Conservation (phyloP, 2,113 vertebrate genomes). For the Tragelaphus buxtoni region DNA sequence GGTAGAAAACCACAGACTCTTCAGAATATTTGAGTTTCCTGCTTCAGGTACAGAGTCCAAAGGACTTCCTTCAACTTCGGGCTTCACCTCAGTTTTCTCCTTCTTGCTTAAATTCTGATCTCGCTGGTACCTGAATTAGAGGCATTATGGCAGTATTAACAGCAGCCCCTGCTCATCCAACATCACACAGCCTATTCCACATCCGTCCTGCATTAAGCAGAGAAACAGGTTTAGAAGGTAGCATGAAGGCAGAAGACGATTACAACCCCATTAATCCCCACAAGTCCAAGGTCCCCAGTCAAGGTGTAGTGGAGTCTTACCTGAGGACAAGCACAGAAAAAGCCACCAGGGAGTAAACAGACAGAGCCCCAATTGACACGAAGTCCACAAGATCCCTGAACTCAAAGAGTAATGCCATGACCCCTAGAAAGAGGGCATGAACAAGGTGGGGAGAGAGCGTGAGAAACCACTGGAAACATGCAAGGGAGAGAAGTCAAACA, state of each 20-base stretch:
- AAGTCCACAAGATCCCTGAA: too few species aligned
- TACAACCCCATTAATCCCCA: not conserved
- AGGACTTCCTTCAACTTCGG: constrained; percentile 29
- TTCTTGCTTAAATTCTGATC: constrained; percentile 74
- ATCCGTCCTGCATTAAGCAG: fast-evolving
- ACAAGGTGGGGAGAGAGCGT: fast-evolving
- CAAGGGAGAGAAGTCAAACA: not conserved
- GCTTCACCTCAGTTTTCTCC: constrained; percentile 24
- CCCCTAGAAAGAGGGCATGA: too few species aligned
- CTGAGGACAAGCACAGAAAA: too few species aligned
- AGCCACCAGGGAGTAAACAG: too few species aligned
- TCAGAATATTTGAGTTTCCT: constrained; percentile 56
- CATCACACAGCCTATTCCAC: too few species aligned
- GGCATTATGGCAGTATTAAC: fast-evolving
- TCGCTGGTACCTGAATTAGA: constrained; percentile 86
- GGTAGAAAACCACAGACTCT: constrained; percentile 73
- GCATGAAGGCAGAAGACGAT: not conserved
- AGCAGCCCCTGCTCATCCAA: too few species aligned
- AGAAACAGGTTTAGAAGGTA: not conserved
- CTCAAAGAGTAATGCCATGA: too few species aligned
- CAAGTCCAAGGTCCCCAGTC: not conserved
- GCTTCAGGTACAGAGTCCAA: not conserved
- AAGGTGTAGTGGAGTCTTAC: not conserved
- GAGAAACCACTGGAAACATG: not conserved
- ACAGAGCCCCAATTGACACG: too few species aligned